Base-by-base conservation (phyloP, 2,888 invertebrate species). In the Ophion slaviceki region DNA sequence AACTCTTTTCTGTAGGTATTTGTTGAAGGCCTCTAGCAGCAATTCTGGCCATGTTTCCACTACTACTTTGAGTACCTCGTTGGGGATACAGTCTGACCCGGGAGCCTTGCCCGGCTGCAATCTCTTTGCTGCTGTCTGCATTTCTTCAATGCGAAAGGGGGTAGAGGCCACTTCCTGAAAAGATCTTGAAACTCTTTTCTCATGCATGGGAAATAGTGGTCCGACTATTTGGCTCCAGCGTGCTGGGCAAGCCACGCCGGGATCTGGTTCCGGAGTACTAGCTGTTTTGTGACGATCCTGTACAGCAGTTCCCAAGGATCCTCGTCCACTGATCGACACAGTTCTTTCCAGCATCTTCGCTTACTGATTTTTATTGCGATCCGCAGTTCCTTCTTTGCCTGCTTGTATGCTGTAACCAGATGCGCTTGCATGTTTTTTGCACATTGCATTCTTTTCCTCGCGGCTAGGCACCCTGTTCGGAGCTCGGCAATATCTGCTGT, bases 151-250 rank as follows among this genome's bases (percentile, higher is more conserved):
- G 40, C 40, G 7, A 5, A 40, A 5, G 2, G 57, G 57, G 57
- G 6, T 10, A 24, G 10, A 36, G 67, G 36, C 47, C 8, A 8
- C 53, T 4, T 32, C 10, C 79, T 28, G 57, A n/a, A 74, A n/a
- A 67, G 45, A 64, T 32, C 70, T 40, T 61, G n/a, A 17, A 6
- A 40, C 1, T 40, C 4, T 40, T 67, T n/a, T 24, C 2, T 57
- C 77, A 0, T 86, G 82, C 10, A 8, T 11, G 10, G 88, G 86
- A 28, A 88, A 88, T 57, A 84, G 77, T 3, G 74, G 59, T 0
- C 68, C 68, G 0, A 89, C 89, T 10, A 86, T 89, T 53, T 81
- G 81, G n/a, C 82, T n/a, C 72, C 89, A 77, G 20, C 85, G 70
- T 10, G 84, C 36, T 3, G 88, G 87, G 57, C 87, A 86, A 4